Evolutionary conservation across 2,113 vertebrate species (phyloP), one percentile per base, ranked within the genome.

Genomic region (Acinonyx jubatus): DNA sequence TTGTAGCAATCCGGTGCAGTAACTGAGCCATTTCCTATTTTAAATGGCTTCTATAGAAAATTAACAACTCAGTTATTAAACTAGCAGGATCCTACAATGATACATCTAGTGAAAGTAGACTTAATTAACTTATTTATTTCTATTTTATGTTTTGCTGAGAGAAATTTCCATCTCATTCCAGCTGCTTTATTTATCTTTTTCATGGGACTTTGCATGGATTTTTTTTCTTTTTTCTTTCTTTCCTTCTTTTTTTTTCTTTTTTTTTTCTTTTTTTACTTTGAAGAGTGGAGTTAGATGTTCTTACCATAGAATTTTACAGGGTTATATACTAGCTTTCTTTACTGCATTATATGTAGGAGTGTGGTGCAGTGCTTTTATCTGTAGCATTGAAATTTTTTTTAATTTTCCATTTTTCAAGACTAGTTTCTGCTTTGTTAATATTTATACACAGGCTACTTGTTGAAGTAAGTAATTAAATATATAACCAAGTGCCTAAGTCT

Each of bases 11-110:
- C 99, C 96, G 98, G 99, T 99, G 99, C 98, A 98, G 98, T 98
- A 99, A 99, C 99, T 98, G 98, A 99, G 99, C 98, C 98, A 98
- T 99, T 98, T 99, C 98, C 98, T 99, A 98, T 98, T 98, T 98
- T 98, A 98, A 98, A 99, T 99, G 99, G 99, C 99, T 99, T 99
- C 98, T 98, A 97, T 98, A 98, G 98, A 98, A 98, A 98, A 99
- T 98, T 98, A 98, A 99, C 98, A 98, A 99, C 99, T 99, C 98
- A 98, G 98, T 99, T 99, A 99, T 98, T 99, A 98, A 99, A 99
- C 98, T 99, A 99, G 99, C 98, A 99, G 98, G 98, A 99, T 99
- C 98, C 98, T 98, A 98, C 98, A 66, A 98, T 97, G 98, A 99
- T 98, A 99, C 99, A 99, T 98, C 98, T 99, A 98, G 98, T 99